Evolutionary conservation across 2,797 vertebrate species (phyloP), one percentile per base, ranked within the genome.

Genomic region (Menidia menidia): DNA sequence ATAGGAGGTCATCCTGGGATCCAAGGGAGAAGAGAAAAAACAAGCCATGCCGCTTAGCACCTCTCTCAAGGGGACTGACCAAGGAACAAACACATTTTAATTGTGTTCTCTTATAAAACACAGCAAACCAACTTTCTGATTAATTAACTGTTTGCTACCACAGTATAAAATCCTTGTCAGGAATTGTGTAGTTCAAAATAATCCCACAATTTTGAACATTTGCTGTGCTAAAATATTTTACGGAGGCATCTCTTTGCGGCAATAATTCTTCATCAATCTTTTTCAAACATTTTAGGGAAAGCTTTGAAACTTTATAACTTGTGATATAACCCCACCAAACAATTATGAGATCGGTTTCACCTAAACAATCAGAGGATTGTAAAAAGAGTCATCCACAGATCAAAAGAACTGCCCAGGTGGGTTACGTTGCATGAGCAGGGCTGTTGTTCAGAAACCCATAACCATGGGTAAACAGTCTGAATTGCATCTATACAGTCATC

Each of bases 51-150:
- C 65, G 48, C 78, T 88, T 77, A 85, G 74, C 62, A 14, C 56
- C 64, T 68, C 60, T 81, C 76, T 82, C 86, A 33, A 2, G 75
- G 85, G 92, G 71, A 64, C 53, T 25, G 78, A 70, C 72, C 14
- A n/a, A 72, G 75, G 92, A 93, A 94, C 93, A 95, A 95, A 95
- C 93, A 95, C 88, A 60, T 92, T 92, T 93, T 94, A 94, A 94
- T 94, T 93, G 91, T 83, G 79, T 59, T 84, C 73, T 52, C 64
- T 52, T 67, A 73, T 74, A 78, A 80, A 75, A 53, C 31, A 50
- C 41, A 59, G 64, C 69, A 72, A 58, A 77, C 53, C 48, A 60
- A 79, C 58, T 69, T 58, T 44, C 41, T 48, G 39, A 16, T 65
- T 19, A 71, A 45, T 50, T 75, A 71, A 62, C 3, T 57, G 64